phyloP scores from a whole-genome alignment of 2,113 vertebrate genomes.

The Mirounga angustirostris region DNA sequence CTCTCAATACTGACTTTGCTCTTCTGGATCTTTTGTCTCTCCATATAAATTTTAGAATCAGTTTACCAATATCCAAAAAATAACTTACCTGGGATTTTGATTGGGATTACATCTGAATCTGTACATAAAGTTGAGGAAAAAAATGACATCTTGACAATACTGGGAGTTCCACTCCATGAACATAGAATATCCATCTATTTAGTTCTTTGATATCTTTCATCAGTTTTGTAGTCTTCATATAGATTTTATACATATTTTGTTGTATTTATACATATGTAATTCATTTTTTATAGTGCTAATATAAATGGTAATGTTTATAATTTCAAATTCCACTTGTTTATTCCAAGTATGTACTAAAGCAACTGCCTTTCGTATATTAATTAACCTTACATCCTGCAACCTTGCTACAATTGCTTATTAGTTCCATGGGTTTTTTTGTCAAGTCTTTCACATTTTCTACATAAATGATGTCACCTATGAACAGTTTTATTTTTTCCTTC shows the following conservation, averaged over 20 bases:
- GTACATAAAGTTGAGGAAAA: neutral
- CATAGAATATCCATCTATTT: neutral
- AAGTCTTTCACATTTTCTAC: neutral
- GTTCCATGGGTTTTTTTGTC: neutral
- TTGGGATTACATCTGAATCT: neutral
- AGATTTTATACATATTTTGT: neutral
- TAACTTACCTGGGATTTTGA: neutral
- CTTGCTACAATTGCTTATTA: neutral
- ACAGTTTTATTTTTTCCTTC: conserved; percentile 13
- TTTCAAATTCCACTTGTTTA: neutral
- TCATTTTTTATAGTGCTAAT: neutral
- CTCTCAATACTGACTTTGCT: neutral
- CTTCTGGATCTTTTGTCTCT: neutral
- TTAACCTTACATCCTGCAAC: neutral
- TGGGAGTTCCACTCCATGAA: neutral
- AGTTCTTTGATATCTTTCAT: neutral
- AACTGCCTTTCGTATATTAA: neutral
- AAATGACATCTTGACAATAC: neutral
- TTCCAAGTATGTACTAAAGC: neutral
- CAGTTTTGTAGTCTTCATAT: neutral
- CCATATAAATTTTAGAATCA: conserved; percentile 1
- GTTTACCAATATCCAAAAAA: neutral
- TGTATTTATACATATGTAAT: neutral
- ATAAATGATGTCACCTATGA: neutral
- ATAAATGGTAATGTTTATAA: neutral